Evolutionary conservation across 2,888 invertebrate genomes (phyloP).

Genomic region (Thymelicus lineola): DNA sequence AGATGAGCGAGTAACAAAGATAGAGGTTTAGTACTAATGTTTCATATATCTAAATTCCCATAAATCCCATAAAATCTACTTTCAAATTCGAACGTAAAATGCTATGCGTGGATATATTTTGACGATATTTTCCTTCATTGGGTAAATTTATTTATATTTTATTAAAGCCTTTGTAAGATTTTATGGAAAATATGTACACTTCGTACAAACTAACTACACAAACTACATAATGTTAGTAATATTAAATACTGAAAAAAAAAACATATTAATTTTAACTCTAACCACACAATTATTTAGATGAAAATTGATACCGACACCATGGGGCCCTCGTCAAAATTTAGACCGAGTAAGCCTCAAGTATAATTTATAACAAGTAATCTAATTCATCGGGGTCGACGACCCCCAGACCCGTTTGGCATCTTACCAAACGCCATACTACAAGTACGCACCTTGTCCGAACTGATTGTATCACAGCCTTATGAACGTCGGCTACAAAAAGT

Average conservation of each 20-base stretch:
- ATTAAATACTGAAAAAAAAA: neutral
- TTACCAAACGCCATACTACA: slow-evolving; percentile 46
- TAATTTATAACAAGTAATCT: slow-evolving; percentile 40
- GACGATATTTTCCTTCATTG: too few relatives aligned
- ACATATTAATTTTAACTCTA: neutral
- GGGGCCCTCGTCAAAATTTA: slow-evolving; percentile 28
- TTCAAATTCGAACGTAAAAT: too few relatives aligned
- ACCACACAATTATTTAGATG: neutral
- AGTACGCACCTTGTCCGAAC: slow-evolving; percentile 35
- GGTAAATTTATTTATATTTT: too few relatives aligned
- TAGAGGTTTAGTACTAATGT: too few relatives aligned
- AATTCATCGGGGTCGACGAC: slow-evolving; percentile 49
- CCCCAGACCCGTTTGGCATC: slow-evolving; percentile 51
- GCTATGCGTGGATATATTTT: too few relatives aligned
- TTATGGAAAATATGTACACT: too few relatives aligned
- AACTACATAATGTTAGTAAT: too few relatives aligned
- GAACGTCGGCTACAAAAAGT: slow-evolving; percentile 16
- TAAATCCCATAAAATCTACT: too few relatives aligned
- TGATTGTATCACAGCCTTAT: slow-evolving; percentile 39
- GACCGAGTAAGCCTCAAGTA: slow-evolving; percentile 24
- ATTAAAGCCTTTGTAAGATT: too few relatives aligned
- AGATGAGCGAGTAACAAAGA: too few relatives aligned
- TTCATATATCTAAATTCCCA: too few relatives aligned
- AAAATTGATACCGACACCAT: slow-evolving; percentile 11
- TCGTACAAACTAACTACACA: too few relatives aligned